phyloP scores from a whole-genome alignment of 2,113 vertebrate genomes.

The Phylloscopus whistleri region DNA sequence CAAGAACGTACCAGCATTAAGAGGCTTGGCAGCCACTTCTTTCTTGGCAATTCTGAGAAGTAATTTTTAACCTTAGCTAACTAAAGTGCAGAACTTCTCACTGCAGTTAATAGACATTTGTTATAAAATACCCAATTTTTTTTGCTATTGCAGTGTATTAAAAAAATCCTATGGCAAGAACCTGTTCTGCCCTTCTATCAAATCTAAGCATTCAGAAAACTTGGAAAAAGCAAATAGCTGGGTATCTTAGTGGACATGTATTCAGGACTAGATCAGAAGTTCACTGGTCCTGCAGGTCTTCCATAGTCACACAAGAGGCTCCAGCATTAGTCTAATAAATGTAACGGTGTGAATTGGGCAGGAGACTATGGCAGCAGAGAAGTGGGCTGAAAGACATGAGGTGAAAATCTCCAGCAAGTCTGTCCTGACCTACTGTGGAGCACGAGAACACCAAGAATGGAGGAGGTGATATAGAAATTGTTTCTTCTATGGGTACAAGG shows the following conservation, averaged over 20 bases:
- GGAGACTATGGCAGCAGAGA: not conserved
- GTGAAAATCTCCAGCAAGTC: not conserved
- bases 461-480: not conserved
- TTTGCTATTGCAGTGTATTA: not conserved
- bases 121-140: not conserved
- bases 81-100: not conserved
- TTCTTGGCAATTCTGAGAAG: not conserved
- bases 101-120: not conserved
- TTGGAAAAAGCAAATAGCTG: not conserved
- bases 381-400: not conserved
- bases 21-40: not conserved
- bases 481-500: not conserved
- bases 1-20: not conserved
- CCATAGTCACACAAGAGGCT: not conserved
- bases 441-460: accelerated
- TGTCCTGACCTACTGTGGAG: not conserved
- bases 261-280: not conserved
- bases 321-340: not conserved
- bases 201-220: not conserved
- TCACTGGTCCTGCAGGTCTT: not conserved
- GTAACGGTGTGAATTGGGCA: not conserved
- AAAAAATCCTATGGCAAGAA: not conserved
- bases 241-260: not conserved
- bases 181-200: not conserved
- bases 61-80: not conserved